Evolutionary conservation across 1,140 invertebrate genomes (phyloP), one percentile per base, ranked within the genome.

Genomic region (Caerostris extrusa): DNA sequence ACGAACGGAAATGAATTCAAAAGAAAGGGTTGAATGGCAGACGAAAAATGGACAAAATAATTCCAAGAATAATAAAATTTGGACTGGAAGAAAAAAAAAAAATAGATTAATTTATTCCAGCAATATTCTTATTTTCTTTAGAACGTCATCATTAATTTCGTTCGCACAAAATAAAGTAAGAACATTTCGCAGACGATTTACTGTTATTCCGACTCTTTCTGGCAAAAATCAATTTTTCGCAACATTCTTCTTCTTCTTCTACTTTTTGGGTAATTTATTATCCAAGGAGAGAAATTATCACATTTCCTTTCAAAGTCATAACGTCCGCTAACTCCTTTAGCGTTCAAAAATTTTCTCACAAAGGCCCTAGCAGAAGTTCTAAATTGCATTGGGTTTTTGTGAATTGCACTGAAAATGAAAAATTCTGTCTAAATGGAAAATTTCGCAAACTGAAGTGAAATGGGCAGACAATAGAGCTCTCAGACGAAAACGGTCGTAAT

Each of bases 281-380:
- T 77, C 71, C 71, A 14, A 77, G 34, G 71, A 77, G 71, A 50
- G 71, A 50, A 77, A 77, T 77, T 77, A 77, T 77, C 71, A 77
- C 71, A 77, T 77, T 77, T 77, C 71, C 71, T 77, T 77, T 77
- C 71, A 77, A 67, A 77, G 71, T 77, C 71, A 77, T 77, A 77
- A 77, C 71, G 71, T 77, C 71, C 19, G 34, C 50, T 53, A 77
- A 77, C 71, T 77, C 71, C 17, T 64, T 64, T 64, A 10, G 71
- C 71, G 10, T 77, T 77, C 71, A 14, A 50, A 77, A 77, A 77
- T 77, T 34, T 77, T 34, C 71, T 77, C 34, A 77, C 34, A 77
- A 77, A 77, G 71, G 34, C 34, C 34, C 34, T 34, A 77, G 19
- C 34, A 8, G 71, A 50, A 77, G 14, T 67, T n/a, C 61, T 67